Evolutionary conservation across 2,888 invertebrate genomes (phyloP).

Genomic region (Pyrrhosoma nymphula): DNA sequence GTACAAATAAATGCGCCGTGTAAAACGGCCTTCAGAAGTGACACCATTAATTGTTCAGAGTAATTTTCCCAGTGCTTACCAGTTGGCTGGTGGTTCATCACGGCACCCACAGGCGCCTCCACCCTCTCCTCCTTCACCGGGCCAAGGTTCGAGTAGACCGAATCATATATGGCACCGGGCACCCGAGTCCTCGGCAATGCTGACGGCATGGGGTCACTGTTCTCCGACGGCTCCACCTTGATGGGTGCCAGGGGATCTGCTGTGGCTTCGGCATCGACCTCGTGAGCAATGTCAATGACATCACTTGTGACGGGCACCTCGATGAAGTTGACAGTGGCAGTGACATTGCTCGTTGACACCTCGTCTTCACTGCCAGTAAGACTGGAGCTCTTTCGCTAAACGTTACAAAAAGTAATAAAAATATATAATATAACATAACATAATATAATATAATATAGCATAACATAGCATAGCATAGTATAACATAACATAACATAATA

Average conservation of each 20-base stretch:
- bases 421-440: too few species aligned
- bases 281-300: background rate
- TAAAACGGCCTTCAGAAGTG: too few species aligned
- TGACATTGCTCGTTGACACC: background rate
- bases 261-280: background rate
- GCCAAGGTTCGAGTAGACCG: background rate
- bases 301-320: background rate
- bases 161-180: background rate
- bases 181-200: fast-evolving
- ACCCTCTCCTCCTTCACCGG: background rate
- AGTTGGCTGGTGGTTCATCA: too few species aligned
- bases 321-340: background rate
- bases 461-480: too few species aligned
- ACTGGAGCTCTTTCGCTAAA: too few species aligned
- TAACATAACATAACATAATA: too few species aligned
- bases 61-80: too few species aligned
- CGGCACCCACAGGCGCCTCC: background rate
- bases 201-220: background rate
- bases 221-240: background rate
- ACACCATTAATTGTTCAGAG: too few species aligned
- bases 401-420: too few species aligned
- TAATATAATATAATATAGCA: too few species aligned
- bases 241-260: background rate
- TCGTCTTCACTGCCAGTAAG: background rate
- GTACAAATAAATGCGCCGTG: too few species aligned